Base-by-base conservation (phyloP, 2,113 vertebrate genomes). In the Recurvirostra avosetta region DNA sequence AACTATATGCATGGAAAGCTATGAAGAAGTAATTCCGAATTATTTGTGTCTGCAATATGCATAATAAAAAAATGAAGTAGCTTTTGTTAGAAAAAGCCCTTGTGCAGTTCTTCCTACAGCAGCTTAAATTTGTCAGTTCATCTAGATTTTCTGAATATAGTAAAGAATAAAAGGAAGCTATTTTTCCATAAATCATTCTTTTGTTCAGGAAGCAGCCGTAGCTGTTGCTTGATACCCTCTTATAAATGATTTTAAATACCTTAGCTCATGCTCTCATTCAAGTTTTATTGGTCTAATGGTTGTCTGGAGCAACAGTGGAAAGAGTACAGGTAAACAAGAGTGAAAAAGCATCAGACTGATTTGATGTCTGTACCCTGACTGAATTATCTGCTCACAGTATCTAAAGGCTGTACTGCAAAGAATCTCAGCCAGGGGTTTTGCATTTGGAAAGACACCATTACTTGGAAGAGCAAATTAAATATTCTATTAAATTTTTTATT, bases 401-500 rank as follows among this genome's bases (percentile, higher is more conserved):
- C 55, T 49, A 68, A 81, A 67, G 61, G 34, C 68, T 90, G 38
- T 50, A 23, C 73, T 89, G 88, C 59, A 47, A 58, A 88, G 65
- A 84, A 86, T 75, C 79, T 86, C 61, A 72, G 74, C 47, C 86
- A 92, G 43, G 4, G 38, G 67, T 88, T 82, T 92, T 91, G 59
- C 41, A 63, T 92, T 90, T 91, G 62, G 77, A 81, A 95, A 86
- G 86, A 84, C 47, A 53, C 52, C 34, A 14, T 62, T 92, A 89
- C 50, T 94, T 86, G 80, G 45, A 80, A 96, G 67, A 86, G 32
- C 66, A 91, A 91, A 96, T 93, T 56, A 66, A 93, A 81, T 80
- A 93, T 81, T 90, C 72, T 90, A 0, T 79, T 95, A 86, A 71
- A 29, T 59, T 86, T 77, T 52, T 95, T 55, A 92, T 95, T 85